Conservation (phyloP, 1,140 invertebrate genomes). For the Ylistrum balloti region DNA sequence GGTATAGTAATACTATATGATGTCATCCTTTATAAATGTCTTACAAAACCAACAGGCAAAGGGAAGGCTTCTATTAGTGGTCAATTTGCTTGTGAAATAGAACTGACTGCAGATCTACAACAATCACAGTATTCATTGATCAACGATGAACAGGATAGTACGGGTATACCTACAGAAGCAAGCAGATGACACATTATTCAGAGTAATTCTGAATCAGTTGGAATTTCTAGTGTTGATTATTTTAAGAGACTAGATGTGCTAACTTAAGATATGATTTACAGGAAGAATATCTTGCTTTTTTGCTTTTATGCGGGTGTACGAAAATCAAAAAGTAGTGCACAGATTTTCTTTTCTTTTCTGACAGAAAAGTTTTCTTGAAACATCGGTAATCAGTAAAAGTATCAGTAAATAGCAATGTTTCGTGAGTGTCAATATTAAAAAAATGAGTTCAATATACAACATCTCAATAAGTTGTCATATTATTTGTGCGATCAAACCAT, state of each 20-base stretch:
- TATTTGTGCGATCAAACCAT: neutral
- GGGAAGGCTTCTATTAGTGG: too few relatives aligned
- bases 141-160: slow-evolving; percentile 2
- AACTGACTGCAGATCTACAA: neutral
- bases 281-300: neutral
- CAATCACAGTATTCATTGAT: neutral
- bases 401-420: too few relatives aligned
- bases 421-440: too few relatives aligned
- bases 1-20: too few relatives aligned
- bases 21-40: too few relatives aligned
- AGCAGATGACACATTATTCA: neutral
- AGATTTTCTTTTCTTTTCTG: neutral
- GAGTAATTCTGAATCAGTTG: neutral
- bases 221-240: neutral
- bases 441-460: too few relatives aligned
- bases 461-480: neutral
- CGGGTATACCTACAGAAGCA: neutral
- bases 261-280: neutral
- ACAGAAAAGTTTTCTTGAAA: too few relatives aligned
- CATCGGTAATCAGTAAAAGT: too few relatives aligned
- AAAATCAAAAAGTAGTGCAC: neutral
- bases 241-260: neutral
- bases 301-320: neutral
- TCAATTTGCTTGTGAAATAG: neutral
- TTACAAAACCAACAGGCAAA: too few relatives aligned